Conservation (phyloP, 2,888 invertebrate species). For the Hirtodrosophila trivittata region DNA sequence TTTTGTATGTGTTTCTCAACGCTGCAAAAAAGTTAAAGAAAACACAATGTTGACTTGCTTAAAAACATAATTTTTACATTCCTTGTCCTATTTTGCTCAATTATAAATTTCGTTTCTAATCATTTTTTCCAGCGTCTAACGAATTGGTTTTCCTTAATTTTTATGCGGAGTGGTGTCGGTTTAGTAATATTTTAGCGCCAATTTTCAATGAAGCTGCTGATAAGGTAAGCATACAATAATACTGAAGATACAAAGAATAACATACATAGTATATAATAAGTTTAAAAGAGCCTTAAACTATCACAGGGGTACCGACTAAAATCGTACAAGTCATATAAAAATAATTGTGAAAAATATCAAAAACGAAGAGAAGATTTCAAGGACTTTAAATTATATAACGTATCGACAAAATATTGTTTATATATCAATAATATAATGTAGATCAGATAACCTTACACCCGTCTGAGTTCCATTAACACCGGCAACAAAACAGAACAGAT, state of each 20-base stretch:
- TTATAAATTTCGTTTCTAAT: conserved; percentile 6
- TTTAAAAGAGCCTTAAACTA: too few relatives aligned
- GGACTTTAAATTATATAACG: too few relatives aligned
- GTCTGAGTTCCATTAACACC: too few relatives aligned
- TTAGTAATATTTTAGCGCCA: conserved; percentile 98
- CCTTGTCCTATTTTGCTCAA: too few relatives aligned
- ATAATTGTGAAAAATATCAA: too few relatives aligned
- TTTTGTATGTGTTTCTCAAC: background rate
- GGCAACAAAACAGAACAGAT: background rate
- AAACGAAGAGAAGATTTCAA: too few relatives aligned
- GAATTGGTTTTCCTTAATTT: conserved; percentile 99
- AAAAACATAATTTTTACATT: too few relatives aligned
- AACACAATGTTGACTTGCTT: conserved; percentile 5
- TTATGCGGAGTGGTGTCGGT: conserved; percentile 99
- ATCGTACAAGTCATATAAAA: too few relatives aligned
- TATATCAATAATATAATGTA: too few relatives aligned
- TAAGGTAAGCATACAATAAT: conserved; percentile 85
- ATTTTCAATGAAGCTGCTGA: conserved; percentile 98
- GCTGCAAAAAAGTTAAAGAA: conserved; percentile 6
- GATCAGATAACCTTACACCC: too few relatives aligned
- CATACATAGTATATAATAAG: background rate
- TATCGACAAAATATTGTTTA: too few relatives aligned
- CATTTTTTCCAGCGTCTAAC: conserved; percentile 90
- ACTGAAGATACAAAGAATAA: background rate
- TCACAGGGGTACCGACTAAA: too few relatives aligned